These are phyloP conservation scores for Chelonia mydas DNA, from an alignment of 2,797 vertebrate genomes.

Conservation along the genomic window DNA sequence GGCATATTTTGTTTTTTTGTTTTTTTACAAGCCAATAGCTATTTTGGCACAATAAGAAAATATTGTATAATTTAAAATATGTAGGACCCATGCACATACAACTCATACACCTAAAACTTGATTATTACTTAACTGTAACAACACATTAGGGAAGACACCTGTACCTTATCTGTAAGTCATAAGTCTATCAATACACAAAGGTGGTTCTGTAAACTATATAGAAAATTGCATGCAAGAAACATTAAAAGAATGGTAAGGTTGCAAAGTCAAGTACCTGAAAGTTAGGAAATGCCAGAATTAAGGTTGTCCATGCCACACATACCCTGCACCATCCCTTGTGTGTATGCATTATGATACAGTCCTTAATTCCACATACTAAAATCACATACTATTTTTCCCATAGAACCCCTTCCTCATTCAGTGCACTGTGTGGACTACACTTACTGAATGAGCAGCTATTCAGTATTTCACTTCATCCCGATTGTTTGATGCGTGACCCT, in stretches of 20 bases:
- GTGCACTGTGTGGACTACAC: not conserved
- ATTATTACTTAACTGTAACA: not conserved
- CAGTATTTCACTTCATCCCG: not conserved
- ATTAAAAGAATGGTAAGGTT: not conserved
- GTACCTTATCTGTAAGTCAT: not conserved
- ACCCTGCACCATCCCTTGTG: not conserved
- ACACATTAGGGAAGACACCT: not conserved
- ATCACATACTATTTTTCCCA: not conserved
- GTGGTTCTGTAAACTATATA: not conserved
- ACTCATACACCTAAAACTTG: not conserved
- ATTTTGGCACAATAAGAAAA: not conserved
- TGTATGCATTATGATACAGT: not conserved
- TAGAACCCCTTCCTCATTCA: not conserved
- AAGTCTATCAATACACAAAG: not conserved
- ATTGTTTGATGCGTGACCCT: not conserved
- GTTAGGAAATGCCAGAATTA: not conserved
- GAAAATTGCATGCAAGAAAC: not conserved
- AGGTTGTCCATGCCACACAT: not conserved
- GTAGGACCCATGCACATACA: not conserved
- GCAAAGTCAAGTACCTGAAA: not conserved
- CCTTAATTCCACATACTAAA: not conserved
- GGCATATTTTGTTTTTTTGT: not conserved
- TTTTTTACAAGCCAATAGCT: slow-evolving; percentile 27
- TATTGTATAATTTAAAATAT: not conserved
- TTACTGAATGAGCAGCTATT: not conserved